phyloP scores from a whole-genome alignment of 2,113 vertebrate species.

The Ictidomys tridecemlineatus region DNA sequence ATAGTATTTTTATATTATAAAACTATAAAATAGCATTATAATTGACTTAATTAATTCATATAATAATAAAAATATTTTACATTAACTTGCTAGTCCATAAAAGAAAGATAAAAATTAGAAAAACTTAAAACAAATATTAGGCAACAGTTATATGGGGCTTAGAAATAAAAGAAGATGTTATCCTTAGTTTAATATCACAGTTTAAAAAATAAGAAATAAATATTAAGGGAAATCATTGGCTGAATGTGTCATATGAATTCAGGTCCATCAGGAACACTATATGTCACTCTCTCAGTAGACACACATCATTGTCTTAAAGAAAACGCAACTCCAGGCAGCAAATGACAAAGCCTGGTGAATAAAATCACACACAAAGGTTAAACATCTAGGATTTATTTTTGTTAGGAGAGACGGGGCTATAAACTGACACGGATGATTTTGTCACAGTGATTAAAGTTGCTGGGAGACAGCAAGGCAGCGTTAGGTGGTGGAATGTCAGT shows the following conservation, averaged over 20 bases:
- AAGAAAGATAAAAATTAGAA: not conserved
- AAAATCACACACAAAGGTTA: slow-evolving; percentile 55
- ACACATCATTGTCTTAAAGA: slow-evolving; percentile 35
- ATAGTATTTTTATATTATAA: not conserved
- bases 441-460: slow-evolving; percentile 46
- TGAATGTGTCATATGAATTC: slow-evolving; percentile 41
- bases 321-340: slow-evolving; percentile 58
- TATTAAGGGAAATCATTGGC: not conserved
- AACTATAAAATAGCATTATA: not conserved
- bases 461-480: not conserved
- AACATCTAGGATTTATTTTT: slow-evolving; percentile 66
- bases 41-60: not conserved
- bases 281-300: slow-evolving; percentile 16
- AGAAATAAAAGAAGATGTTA: not conserved
- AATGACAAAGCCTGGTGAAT: slow-evolving; percentile 23
- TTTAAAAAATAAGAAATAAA: not conserved
- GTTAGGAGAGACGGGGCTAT: slow-evolving; percentile 45
- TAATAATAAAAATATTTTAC: slow-evolving; percentile 22
- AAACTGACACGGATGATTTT: slow-evolving; percentile 66
- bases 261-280: slow-evolving; percentile 39
- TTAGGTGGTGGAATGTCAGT: not conserved
- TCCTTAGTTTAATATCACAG: not conserved
- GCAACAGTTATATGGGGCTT: not conserved
- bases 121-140: slow-evolving; percentile 12
- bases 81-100: not conserved